Percentiles rank a stretch among this genome's conserved stretches.
phyloP scores from a whole-genome alignment of 2,888 invertebrate genomes.

The Cremastobaeus sp. region DNA sequence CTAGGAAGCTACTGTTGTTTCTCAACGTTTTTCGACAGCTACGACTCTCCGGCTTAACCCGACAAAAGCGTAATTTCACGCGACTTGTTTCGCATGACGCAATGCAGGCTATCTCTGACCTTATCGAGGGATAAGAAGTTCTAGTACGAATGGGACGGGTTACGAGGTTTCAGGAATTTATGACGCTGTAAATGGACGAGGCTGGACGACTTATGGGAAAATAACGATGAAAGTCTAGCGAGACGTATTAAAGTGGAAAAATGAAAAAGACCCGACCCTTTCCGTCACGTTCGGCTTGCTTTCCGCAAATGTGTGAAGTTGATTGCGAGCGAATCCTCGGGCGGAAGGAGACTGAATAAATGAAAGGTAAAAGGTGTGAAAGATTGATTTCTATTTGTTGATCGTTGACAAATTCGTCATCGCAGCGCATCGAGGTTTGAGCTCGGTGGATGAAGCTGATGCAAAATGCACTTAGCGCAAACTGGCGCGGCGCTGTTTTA shows the following conservation, averaged over 20 bases:
- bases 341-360: too few relatives aligned
- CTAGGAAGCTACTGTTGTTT: slow-evolving; percentile 53
- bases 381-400: too few relatives aligned
- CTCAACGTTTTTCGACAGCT: slow-evolving; percentile 54
- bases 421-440: too few relatives aligned
- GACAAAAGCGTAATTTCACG: slow-evolving; percentile 60
- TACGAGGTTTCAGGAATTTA: slow-evolving; percentile 41
- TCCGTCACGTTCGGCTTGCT: too few relatives aligned
- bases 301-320: too few relatives aligned
- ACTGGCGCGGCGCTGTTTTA: too few relatives aligned
- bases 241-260: slow-evolving; percentile 31
- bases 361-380: too few relatives aligned
- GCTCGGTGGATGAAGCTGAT: too few relatives aligned
- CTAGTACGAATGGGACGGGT: slow-evolving; percentile 23
- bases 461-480: too few relatives aligned
- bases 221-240: slow-evolving; percentile 17
- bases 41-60: slow-evolving; percentile 52
- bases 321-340: too few relatives aligned
- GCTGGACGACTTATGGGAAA: slow-evolving; percentile 37
- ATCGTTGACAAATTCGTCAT: too few relatives aligned
- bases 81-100: slow-evolving; percentile 61
- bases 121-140: slow-evolving; percentile 57
- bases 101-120: slow-evolving; percentile 55
- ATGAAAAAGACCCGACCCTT: slow-evolving; percentile 8
- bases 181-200: slow-evolving; percentile 27